Evolutionary conservation across 2,113 vertebrate genomes (phyloP), one percentile per base, ranked within the genome.

Genomic region (Pomatorhinus ruficollis): DNA sequence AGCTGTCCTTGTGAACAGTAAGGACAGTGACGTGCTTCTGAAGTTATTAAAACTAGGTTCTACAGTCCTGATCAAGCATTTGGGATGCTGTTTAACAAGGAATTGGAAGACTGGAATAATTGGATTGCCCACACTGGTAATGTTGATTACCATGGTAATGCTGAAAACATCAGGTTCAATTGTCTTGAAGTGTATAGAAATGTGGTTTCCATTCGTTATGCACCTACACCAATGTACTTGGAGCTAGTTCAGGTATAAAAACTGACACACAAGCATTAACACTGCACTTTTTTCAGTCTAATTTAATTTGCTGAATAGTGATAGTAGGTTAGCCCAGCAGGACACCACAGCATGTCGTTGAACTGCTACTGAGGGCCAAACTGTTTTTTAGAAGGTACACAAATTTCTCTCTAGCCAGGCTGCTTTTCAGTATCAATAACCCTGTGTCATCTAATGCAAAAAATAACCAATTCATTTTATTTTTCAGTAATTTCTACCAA

Each of bases 401-500:
- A 50, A 28, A 11, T 47, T 81, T 84, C 17, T 66, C 3, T 83
- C 22, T 53, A 89, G 15, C 16, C 15, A 33, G 69, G 33, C 15
- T 91, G 52, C 35, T 89, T 89, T 92, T 87, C 18, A 47, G 5
- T 39, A 20, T 84, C 44, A 65, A 66, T 11, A 52, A 53, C 27
- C 75, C 5, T 77, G 4, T 59, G 39, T 64, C 2, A 53, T 59
- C n/a, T 30, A 42, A 1, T 31, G 39, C 15, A 45, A 60, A 69
- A 72, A 82, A 40, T 21, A 10, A 77, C 12, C 20, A 52, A 50
- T 75, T 61, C 0, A 11, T 96, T 97, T 91, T 97, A 23, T 97
- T 97, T 97, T 97, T 96, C 72, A 98, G 98, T 96, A 72, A 80
- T 94, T 93, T 94, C 97, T 35, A 10, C 93, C n/a, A 95, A 86